A percentile compares a stretch with the other conserved stretches of the same genome.
Conservation (phyloP, 2,113 vertebrate species). For the Microtus richardsoni region DNA sequence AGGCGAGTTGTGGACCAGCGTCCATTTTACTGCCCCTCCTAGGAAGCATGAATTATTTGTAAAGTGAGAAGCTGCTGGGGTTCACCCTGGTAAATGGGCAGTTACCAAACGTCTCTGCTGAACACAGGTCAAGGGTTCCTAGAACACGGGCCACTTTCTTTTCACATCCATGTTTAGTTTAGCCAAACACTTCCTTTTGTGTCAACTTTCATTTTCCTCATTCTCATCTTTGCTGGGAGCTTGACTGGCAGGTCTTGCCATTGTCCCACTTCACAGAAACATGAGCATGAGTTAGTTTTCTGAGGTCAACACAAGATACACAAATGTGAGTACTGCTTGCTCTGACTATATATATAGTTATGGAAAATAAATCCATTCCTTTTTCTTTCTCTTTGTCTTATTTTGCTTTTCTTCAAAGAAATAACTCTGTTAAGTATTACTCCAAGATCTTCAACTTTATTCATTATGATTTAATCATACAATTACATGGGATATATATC, state of each 20-base stretch:
- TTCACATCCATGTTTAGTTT: not conserved
- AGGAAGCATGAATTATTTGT: not conserved
- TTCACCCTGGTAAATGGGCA: not conserved
- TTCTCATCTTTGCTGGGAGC: slow-evolving; percentile 15
- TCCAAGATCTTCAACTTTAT: slow-evolving; percentile 13
- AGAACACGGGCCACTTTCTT: not conserved
- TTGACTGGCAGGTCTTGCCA: not conserved
- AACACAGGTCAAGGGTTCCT: slow-evolving; percentile 3
- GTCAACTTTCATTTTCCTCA: slow-evolving; percentile 36
- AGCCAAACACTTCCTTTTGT: slow-evolving; percentile 22
- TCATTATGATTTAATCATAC: not conserved
- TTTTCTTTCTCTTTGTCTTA: not conserved
- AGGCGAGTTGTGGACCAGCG: not conserved
- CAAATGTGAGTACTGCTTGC: slow-evolving; percentile 25
- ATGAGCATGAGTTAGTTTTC: slow-evolving; percentile 16
- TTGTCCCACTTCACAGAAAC: not conserved
- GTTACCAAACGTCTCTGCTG: slow-evolving; percentile 10
- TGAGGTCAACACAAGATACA: not conserved
- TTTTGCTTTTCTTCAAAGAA: slow-evolving; percentile 11
- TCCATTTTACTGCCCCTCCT: not conserved
- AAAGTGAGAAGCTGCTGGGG: slow-evolving; percentile 5
- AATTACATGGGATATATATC: not conserved
- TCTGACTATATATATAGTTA: not conserved
- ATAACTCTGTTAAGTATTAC: slow-evolving; percentile 1
- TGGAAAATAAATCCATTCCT: not conserved